These are phyloP conservation scores for Helogale parvula DNA, from an alignment of 2,113 vertebrate species.

Conservation along the genomic window DNA sequence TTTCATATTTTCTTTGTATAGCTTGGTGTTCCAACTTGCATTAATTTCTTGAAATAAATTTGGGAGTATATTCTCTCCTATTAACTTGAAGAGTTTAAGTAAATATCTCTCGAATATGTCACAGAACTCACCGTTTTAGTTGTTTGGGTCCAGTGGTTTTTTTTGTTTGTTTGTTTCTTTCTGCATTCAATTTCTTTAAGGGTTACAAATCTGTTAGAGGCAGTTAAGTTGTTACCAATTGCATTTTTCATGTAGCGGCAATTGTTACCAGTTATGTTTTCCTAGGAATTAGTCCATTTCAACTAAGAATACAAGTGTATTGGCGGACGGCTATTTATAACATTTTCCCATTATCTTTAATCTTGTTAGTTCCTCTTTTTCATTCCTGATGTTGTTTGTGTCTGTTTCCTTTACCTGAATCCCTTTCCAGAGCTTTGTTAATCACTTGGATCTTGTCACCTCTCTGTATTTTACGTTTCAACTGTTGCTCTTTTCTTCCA, in stretches of 20 bases:
- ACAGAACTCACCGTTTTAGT: neutral
- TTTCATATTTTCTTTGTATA: neutral
- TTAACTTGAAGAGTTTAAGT: neutral
- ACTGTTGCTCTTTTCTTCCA: neutral
- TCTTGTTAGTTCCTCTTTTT: neutral
- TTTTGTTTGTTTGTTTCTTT: neutral
- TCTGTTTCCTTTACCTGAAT: neutral
- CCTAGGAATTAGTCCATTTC: neutral
- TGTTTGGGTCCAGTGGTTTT: neutral
- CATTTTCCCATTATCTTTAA: neutral
- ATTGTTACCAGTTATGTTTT: neutral
- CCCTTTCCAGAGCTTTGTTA: neutral
- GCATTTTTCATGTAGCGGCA: neutral
- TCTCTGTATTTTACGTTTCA: neutral
- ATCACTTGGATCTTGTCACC: neutral
- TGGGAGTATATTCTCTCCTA: neutral
- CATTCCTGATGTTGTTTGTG: neutral
- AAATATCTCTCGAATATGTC: neutral
- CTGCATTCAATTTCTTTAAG: neutral
- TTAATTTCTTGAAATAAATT: neutral
- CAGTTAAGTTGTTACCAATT: neutral
- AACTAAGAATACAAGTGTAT: neutral
- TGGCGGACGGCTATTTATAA: neutral
- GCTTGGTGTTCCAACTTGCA: neutral
- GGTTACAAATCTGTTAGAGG: neutral